Percentiles rank a stretch among this genome's conserved stretches.
phyloP scores from a whole-genome alignment of 2,113 vertebrate genomes.

The Microtus oregoni region DNA sequence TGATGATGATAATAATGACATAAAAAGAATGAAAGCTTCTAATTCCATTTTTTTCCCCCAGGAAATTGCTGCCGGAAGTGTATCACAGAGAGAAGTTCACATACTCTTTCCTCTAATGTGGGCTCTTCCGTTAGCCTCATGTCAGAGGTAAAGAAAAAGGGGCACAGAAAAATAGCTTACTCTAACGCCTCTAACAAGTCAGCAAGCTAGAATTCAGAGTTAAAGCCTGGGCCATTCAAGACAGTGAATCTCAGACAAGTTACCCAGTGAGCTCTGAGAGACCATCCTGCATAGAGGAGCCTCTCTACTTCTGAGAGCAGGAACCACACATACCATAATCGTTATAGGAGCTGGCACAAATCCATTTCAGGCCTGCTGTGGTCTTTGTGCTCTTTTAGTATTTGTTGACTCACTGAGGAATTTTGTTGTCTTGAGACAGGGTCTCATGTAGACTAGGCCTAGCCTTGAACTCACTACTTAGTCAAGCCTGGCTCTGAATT shows the following conservation, averaged over 20 bases:
- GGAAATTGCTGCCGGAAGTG: neutral
- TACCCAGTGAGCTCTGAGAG: neutral
- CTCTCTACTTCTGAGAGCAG: neutral
- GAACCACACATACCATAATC: neutral
- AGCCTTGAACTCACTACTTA: neutral
- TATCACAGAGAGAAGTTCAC: neutral
- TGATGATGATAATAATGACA: neutral
- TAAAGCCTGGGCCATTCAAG: neutral
- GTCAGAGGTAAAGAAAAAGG: conserved; percentile 13
- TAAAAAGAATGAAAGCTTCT: neutral
- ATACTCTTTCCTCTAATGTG: neutral
- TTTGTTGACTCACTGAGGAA: neutral
- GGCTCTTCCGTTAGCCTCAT: neutral
- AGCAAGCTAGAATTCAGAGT: conserved; percentile 26
- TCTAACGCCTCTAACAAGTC: neutral
- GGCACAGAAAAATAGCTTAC: conserved; percentile 10
- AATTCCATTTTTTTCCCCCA: neutral
- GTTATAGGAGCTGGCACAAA: neutral
- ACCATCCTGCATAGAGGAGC: neutral
- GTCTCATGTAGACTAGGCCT: neutral
- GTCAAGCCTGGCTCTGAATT: neutral
- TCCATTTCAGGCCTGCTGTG: neutral
- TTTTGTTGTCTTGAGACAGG: neutral
- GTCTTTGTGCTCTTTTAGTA: neutral
- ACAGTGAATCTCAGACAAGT: conserved; percentile 14